Base-by-base conservation (phyloP, 2,888 invertebrate species). In the Eupithecia vulgata region DNA sequence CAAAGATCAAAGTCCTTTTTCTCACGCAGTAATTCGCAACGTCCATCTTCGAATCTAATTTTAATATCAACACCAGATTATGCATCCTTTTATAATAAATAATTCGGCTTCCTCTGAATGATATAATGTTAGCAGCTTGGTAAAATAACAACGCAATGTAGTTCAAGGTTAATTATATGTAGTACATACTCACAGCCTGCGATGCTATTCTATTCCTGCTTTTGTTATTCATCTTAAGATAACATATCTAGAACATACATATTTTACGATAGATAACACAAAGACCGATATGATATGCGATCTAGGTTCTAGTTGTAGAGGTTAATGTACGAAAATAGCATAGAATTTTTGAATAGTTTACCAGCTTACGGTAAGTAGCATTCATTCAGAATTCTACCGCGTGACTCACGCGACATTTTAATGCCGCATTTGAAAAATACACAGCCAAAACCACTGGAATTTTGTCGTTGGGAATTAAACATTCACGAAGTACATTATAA, bases 311-410 rank as follows among this genome's bases (percentile, higher is more conserved):
- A 66, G 30, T 30, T 30, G 2, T 30, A 30, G n/a, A n/a, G 45
- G 61, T 57, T 37, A 71, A 68, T 57, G 69, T 74, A 71, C 62
- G 40, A 62, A 74, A 74, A 71, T 74, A 71, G 61, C 65, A 45
- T 61, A 40, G 67, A 48, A 67, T 61, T 61, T 62, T 69, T 73
- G 72, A 70, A 70, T 75, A 70, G n/a, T 72, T 73, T 67, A 67
- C 61, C 40, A 67, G 66, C 65, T 70, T 70, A 70, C 73, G 52
- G 68, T 71, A 68, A 64, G 66, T 65, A 15, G 61, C 17, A 74
- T 37, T 48, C 62, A 59, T 4, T 17, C 4, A 17, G n/a, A 62
- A 62, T 72, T 48, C 61, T 48, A 5, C 35, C 42, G 66, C 37
- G 48, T 70, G 69, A 73, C 61, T 69, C 73, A 73, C 70, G 67